These are phyloP conservation scores for Tigriopus californicus DNA, from an alignment of 2,888 invertebrate species.

Conservation along the genomic window DNA sequence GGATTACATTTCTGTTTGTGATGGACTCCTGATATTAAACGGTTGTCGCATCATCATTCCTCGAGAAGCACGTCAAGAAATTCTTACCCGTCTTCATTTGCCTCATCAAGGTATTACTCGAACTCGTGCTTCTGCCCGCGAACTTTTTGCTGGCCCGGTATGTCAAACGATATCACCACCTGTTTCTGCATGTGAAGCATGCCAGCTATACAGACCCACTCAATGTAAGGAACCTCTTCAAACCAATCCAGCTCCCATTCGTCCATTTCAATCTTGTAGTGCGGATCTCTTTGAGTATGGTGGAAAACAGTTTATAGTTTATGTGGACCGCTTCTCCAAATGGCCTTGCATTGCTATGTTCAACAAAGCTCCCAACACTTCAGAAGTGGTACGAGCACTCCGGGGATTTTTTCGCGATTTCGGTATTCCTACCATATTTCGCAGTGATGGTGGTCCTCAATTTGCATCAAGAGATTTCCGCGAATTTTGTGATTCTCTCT, in stretches of 20 bases:
- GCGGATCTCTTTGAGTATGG: neutral
- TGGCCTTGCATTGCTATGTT: constrained; percentile 7
- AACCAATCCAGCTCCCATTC: neutral
- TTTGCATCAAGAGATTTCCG: neutral
- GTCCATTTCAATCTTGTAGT: constrained; percentile 2
- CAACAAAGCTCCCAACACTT: neutral
- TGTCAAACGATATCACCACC: too few species aligned
- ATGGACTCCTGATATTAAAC: neutral
- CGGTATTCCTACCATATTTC: neutral
- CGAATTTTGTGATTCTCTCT: neutral
- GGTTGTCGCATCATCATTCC: neutral
- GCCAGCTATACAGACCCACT: neutral
- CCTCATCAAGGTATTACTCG: neutral
- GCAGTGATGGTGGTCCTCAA: neutral
- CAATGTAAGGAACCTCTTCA: constrained; percentile 5
- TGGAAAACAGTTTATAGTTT: constrained; percentile 4
- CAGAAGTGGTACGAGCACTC: too few species aligned
- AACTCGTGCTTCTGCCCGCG: neutral
- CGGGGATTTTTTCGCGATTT: neutral
- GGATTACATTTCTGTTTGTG: neutral
- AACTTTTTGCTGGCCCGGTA: neutral
- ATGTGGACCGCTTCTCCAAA: neutral
- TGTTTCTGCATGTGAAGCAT: neutral
- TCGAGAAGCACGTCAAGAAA: neutral
- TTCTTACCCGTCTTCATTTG: neutral